Conservation (phyloP, 2,113 vertebrate genomes). For the Eptatretus burgeri region DNA sequence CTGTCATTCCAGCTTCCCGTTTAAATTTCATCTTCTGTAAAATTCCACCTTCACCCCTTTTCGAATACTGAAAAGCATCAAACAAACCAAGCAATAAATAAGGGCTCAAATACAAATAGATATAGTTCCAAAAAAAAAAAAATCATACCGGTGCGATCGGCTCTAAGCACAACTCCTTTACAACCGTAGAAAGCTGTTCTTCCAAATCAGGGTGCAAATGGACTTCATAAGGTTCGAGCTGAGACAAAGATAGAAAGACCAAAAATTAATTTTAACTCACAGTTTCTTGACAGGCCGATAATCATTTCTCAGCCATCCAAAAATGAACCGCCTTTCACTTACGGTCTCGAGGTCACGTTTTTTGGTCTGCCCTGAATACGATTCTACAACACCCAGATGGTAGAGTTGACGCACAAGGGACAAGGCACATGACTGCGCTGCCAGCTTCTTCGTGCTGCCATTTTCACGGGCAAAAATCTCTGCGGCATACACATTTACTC, state of each 20-base stretch:
- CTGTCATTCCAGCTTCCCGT: too few species aligned
- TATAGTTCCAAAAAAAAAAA: too few species aligned
- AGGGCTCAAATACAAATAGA: slow-evolving; percentile 86
- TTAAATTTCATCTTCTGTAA: too few species aligned
- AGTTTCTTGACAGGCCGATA: too few species aligned
- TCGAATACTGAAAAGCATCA: too few species aligned
- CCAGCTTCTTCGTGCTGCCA: slow-evolving; percentile 87
- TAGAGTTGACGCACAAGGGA: slow-evolving; percentile 74
- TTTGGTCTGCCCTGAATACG: slow-evolving; percentile 53
- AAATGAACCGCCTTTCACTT: slow-evolving; percentile 13
- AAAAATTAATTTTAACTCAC: neutral
- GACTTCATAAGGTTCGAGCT: slow-evolving; percentile 52
- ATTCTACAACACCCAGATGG: slow-evolving; percentile 54
- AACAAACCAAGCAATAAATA: slow-evolving; percentile 11
- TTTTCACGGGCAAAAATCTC: slow-evolving; percentile 61
- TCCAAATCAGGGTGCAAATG: slow-evolving; percentile 29
- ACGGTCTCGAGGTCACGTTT: slow-evolving; percentile 69
- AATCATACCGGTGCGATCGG: slow-evolving; percentile 21
- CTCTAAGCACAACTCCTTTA: slow-evolving; percentile 36
- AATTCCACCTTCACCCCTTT: too few species aligned
- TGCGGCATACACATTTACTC: slow-evolving; percentile 14
- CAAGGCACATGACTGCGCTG: slow-evolving; percentile 68
- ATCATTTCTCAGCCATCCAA: too few species aligned
- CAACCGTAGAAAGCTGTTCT: slow-evolving; percentile 21
- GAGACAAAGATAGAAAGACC: slow-evolving; percentile 7